Evolutionary conservation across 2,113 vertebrate species (phyloP).

Genomic region (Sialia sialis): DNA sequence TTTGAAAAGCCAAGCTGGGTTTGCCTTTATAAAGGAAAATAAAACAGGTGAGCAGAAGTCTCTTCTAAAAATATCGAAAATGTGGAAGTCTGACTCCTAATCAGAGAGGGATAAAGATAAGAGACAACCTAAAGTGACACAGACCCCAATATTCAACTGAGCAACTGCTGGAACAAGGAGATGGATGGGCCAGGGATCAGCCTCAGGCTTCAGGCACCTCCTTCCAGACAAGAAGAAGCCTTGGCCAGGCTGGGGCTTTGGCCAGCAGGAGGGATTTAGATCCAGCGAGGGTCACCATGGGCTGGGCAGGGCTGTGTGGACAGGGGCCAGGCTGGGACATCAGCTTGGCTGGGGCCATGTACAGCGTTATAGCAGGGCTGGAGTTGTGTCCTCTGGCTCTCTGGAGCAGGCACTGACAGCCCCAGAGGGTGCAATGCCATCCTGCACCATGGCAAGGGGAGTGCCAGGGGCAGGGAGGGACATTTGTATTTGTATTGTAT

Average conservation of each 20-base stretch:
- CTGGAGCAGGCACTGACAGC: background rate
- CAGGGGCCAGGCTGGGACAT: background rate
- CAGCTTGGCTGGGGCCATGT: background rate
- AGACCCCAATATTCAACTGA: background rate
- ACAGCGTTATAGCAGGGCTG: background rate
- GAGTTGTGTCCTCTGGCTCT: background rate
- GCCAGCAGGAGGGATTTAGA: accelerated
- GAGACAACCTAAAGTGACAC: background rate
- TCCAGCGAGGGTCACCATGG: too few relatives aligned
- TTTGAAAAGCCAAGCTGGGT: background rate
- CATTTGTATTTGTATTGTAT: too few relatives aligned
- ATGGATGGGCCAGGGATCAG: background rate
- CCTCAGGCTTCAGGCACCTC: background rate
- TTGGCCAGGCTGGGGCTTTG: background rate
- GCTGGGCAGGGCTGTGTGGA: accelerated
- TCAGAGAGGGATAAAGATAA: background rate
- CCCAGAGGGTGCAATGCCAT: accelerated
- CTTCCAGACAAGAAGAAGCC: accelerated
- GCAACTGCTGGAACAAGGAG: background rate
- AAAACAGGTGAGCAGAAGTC: background rate
- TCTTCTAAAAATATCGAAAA: background rate
- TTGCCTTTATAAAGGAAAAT: background rate
- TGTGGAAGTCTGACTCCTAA: background rate
- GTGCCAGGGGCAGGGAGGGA: accelerated
- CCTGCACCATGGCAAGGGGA: accelerated